Base-by-base conservation (phyloP, 2,888 invertebrate species). In the Drosophila kokeensis region DNA sequence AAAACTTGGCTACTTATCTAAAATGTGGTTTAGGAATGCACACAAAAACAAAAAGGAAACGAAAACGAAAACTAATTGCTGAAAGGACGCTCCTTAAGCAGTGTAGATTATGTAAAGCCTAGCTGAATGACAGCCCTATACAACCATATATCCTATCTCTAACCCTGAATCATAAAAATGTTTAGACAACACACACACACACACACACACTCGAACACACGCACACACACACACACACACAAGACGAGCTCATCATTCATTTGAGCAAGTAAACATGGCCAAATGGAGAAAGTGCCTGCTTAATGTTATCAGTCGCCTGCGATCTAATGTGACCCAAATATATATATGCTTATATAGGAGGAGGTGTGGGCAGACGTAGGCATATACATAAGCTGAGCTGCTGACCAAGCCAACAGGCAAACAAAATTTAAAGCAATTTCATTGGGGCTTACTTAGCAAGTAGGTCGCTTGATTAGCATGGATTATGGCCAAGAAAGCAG, bases 131-230 rank as follows among this genome's bases (percentile, higher is more conserved):
- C 77, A 81, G 78, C 77, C 60, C 1, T 36, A 36, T n/a, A 18
- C 11, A 38, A 36, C 24, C 27, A 29, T 18, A 52, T 69, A 45
- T 38, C 81, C 64, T 87, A 84, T 84, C 83, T 87, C 69, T 87
- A 85, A 89, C 89, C 84, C 85, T 85, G 84, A 84, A 85, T 85
- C 90, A 69, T 77, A 84, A 85, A 87, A 85, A 85, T 85, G 86
- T 85, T 85, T 87, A 87, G 86, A 80, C 83, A 82, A 76, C 83
- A 62, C 80, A 71, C 49, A 73, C 55, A 72, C 27, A 55, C 40
- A 59, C 27, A 58, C 36, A 42, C 15, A 59, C 40, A 50, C 30
- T 15, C n/a, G 5, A 11, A 21, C 7, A 45, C 13, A 4, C n/a
- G n/a, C n/a, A n/a, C n/a, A n/a, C n/a, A n/a, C n/a, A n/a, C 29